Conservation (phyloP, 2,888 invertebrate genomes). For the Synanthedon formicaeformis region DNA sequence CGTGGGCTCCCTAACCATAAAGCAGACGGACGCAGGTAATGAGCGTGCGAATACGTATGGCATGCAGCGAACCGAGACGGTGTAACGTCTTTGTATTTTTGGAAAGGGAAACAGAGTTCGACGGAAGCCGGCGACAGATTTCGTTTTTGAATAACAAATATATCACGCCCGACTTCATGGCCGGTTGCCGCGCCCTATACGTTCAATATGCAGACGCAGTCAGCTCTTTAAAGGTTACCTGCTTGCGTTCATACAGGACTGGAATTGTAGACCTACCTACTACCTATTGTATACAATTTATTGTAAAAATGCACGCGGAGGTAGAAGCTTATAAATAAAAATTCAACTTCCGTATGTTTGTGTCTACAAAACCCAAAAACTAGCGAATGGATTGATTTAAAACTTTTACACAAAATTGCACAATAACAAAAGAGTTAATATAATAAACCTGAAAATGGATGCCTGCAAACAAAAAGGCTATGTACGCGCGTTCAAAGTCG, state of each 20-base stretch:
- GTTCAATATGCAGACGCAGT: conserved; percentile 23
- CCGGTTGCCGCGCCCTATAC: conserved; percentile 23
- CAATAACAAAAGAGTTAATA: too few species aligned
- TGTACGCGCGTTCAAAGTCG: too few species aligned
- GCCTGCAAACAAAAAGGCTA: too few species aligned
- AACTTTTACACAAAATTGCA: too few species aligned
- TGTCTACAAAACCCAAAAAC: too few species aligned
- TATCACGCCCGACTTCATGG: conserved; percentile 44
- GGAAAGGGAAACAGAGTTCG: conserved; percentile 45
- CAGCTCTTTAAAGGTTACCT: conserved; percentile 43
- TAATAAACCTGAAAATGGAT: too few species aligned
- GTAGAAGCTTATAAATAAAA: too few species aligned
- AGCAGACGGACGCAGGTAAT: conserved; percentile 21
- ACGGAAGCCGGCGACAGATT: conserved; percentile 49
- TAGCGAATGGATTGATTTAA: too few species aligned
- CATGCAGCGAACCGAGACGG: conserved; percentile 32
- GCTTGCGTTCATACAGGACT: conserved; percentile 5
- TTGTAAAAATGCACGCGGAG: too few species aligned
- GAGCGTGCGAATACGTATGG: conserved; percentile 32
- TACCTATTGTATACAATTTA: too few species aligned
- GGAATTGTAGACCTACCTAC: background rate
- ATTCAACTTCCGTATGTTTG: too few species aligned
- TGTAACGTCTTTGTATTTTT: conserved; percentile 45
- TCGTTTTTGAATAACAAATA: conserved; percentile 48
- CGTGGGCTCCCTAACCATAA: too few species aligned